Evolutionary conservation across 2,113 vertebrate species (phyloP), one percentile per base, ranked within the genome.

Genomic region (Oreochromis spilurus): DNA sequence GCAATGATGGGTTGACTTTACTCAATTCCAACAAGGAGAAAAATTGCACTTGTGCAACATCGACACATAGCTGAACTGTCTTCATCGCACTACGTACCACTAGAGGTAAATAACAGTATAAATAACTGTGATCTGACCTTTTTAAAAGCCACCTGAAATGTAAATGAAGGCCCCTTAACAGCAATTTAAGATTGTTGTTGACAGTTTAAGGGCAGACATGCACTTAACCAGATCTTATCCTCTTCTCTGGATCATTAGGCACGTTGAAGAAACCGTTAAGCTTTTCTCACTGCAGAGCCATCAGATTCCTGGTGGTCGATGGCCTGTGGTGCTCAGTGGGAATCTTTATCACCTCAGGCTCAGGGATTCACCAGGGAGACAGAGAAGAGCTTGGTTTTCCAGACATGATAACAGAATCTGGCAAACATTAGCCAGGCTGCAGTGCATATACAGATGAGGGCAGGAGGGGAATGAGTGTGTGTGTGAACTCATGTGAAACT

Each of bases 271-370:
- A 62, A 54, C 21, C 26, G 53, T 89, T 54, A 79, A 58, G 43
- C 77, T 75, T 83, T 58, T 14, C 78, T 88, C 83, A 78, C 65
- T 43, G 85, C 80, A 24, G 54, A 52, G 19, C 77, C 79, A 7
- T 80, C 58, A 65, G 88, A 95, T 90, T 94, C 91, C 91, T 50
- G 78, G n/a, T 6, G 58, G 57, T 67, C 83, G 58, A 70, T 5
- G 55, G 70, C 81, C 92, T 57, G 87, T 79, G 87, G 75, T 81
- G 26, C 87, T 38, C 58, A 70, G 60, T 19, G 81, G 85, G 87
- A 85, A 45, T 86, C 87, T 79, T 67, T 58, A 82, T 92, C 88
- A 31, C 72, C 16, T 62, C 45, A 34, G 82, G 85, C 75, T 89
- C 81, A 67, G 17, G 40, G 78, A 87, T 82, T 85, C 77, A 80